Evolutionary conservation across 1,140 invertebrate species (phyloP), one percentile per base, ranked within the genome.

Genomic region (Bombus soroeensis): DNA sequence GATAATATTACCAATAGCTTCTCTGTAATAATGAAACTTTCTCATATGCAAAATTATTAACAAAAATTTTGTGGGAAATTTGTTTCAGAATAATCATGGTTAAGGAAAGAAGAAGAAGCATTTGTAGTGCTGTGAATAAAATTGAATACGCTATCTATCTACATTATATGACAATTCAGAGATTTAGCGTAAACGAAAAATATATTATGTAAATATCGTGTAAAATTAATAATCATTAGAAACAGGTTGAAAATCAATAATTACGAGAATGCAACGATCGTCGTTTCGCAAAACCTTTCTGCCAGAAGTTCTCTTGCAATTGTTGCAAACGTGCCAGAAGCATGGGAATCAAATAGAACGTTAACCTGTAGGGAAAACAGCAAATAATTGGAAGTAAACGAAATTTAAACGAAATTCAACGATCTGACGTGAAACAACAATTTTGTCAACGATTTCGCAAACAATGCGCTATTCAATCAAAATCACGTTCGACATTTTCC

Each of bases 191-290:
- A 6, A 53, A 53, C 18, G 47, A 53, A 22, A 22, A 53, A 53
- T 53, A 53, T 18, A 32, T 25, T 5, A 25, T 18, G 25, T 9
- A 15, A 28, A 32, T 43, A 5, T 34, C 9, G 22, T 22, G 5
- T 15, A 43, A 43, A 47, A 80, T 15, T 32, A 25, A 37, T 12
- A 3, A 25, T 68, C n/a, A 1, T 3, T 18, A 18, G 25, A 25
- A 2, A 9, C 18, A 22, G 13, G 1, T 12, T 25, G 22, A 41
- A 83, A 70, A 83, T 77, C 43, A 15, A 76, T 83, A 77, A 77
- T 41, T 25, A 77, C 0, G 43, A 57, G n/a, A 10, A 41, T 22
- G 53, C 2, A n/a, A 13, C 62, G 81, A 53, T 18, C 57, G 8
- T 43, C 22, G 9, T 12, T 32, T 28, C 0, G 12, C 3, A 5